Evolutionary conservation across 2,888 invertebrate genomes (phyloP), one percentile per base, ranked within the genome.

Genomic region (Caenorhabditis doughertyi): DNA sequence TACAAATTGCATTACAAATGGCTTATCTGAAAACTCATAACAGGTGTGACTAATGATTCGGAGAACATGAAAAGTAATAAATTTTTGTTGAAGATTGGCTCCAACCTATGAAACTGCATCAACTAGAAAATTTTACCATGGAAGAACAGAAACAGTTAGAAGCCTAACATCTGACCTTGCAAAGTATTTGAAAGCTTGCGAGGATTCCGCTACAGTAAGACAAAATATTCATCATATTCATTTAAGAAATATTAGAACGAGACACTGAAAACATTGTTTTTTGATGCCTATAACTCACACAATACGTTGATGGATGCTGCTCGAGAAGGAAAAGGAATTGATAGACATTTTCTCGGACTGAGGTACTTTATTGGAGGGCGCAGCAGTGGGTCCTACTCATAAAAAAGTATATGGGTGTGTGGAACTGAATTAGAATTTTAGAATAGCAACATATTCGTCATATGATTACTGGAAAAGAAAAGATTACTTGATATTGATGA

Each of bases 51-150:
- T 27, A 68, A 64, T 16, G 13, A 25, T 23, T 23, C n/a, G n/a
- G n/a, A n/a, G 25, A 27, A 25, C 23, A 32, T 39, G 16, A 21
- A 21, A 32, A 58, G 1, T 42, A 44, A 42, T 8, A 18, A 23
- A 16, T 39, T 13, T 39, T 39, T 16, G 13, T 25, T 27, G 18
- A 85, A 94, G 94, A 84, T 93, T 94, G 79, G 94, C 94, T 0
- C 93, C 94, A 27, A 94, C 94, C 3, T 95, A 95, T 91, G 94
- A 95, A 90, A 94, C 95, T 3, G 94, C 94, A 0, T 92, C 94
- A 16, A 94, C 94, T 84, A 92, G 94, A 29, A 93, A 93, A 74
- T 95, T 93, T 89, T 94, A 94, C 89, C 93, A 94, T 87, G 94
- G 94, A 0, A 93, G 95, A 23, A 95, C 95, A 0, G 95, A 95